Evolutionary conservation across 2,888 invertebrate species (phyloP).

Genomic region (Pachymerium ferrugineum): DNA sequence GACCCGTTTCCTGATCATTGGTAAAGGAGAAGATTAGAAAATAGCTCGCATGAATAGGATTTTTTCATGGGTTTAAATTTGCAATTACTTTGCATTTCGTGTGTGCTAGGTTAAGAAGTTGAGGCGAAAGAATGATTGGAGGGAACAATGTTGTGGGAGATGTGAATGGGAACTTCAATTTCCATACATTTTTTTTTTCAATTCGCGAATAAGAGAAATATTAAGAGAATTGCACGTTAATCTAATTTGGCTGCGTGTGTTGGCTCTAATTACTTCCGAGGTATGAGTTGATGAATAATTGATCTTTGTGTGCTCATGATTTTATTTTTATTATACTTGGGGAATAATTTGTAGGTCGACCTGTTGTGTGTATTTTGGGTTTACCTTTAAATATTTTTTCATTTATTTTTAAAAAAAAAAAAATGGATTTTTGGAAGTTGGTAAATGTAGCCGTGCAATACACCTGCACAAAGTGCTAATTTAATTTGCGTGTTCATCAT

Average conservation of each 20-base stretch:
- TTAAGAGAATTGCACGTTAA: conserved; percentile 9
- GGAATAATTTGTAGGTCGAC: background rate
- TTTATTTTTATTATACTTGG: background rate
- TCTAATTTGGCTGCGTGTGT: background rate
- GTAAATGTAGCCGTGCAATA: background rate
- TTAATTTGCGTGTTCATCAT: background rate
- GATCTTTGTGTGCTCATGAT: background rate
- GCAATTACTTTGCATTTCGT: conserved; percentile 8
- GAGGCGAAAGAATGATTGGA: background rate
- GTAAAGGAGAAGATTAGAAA: background rate
- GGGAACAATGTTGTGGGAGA: no score
- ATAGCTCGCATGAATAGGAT: background rate
- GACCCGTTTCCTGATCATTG: background rate
- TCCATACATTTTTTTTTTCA: no score
- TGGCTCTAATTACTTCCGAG: conserved; percentile 1
- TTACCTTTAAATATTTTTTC: no score
- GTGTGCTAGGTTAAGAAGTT: background rate
- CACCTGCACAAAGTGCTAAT: background rate
- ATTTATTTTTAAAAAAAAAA: no score
- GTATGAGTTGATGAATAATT: conserved; percentile 9
- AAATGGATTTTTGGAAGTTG: background rate
- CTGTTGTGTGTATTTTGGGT: no score
- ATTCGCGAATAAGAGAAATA: no score
- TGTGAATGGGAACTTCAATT: no score
- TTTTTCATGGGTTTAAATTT: background rate